Base-by-base conservation (phyloP, 1,140 invertebrate species). In the Sarcophaga peregrina region DNA sequence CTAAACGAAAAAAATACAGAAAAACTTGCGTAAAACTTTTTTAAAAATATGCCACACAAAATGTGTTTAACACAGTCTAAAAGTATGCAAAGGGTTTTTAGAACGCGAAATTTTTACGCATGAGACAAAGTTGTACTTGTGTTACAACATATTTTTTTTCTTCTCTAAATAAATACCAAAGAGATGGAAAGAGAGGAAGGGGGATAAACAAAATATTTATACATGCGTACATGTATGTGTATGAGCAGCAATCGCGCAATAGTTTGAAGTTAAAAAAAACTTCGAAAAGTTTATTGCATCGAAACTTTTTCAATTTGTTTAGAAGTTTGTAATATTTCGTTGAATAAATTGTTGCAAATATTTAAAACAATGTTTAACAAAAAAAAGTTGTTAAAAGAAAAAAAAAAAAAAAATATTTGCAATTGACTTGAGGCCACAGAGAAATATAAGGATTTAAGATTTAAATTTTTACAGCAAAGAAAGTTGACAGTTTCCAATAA, bases 311-410 rank as follows among this genome's bases (percentile, higher is more conserved):
- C 54, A 58, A 58, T 58, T 58, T 58, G 54, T 58, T 58, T 58
- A 58, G 54, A 58, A 58, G 54, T 58, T 58, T 11, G 54, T 58
- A 58, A 58, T 58, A 58, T 58, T 58, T 58, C 25, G 54, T 58
- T 58, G 54, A 58, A 58, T 58, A 58, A 58, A 58, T 58, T 58
- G 54, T 58, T 58, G 54, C n/a, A 58, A 58, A 58, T 58, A 58
- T 58, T 58, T 58, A n/a, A 58, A 58, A 58, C 54, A 58, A 58
- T 58, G 54, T 58, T 58, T 58, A n/a, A n/a, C 54, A 10, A 8
- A 54, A 52, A 52, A 54, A 37, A 37, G 25, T 37, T 37, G 4
- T 37, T 37, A 37, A 37, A 37, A 37, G 25, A 37, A 54, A n/a
- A n/a, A 58, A 58, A 58, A 58, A 4, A n/a, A n/a, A n/a, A n/a